Base-by-base conservation (phyloP, 1,140 invertebrate species). In the Cotesia chilonis region DNA sequence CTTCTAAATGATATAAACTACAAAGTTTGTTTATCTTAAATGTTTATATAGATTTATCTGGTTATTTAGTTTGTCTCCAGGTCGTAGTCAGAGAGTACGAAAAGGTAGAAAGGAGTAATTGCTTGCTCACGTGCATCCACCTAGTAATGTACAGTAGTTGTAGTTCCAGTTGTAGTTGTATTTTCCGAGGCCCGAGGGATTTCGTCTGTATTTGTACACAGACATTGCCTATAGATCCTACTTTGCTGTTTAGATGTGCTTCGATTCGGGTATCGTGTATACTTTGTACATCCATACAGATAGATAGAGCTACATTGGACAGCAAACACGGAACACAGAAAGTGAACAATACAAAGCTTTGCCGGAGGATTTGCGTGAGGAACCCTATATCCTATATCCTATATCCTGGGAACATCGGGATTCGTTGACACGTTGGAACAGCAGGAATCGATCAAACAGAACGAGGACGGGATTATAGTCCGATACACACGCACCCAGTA, bases 391-490 rank as follows among this genome's bases (percentile, higher is more conserved):
- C 17, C 17, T 17, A 66, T 47, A 28, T 28, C 28, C 28, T 28
- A 28, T 28, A 28, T 28, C 66, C 51, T 68, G 51, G 66, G 41
- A 68, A 68, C 57, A 68, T 68, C 54, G 66, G 66, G 66, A 68
- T 68, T 68, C 66, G 55, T 68, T 68, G 67, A 68, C 36, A 68
- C 54, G 66, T 68, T 68, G 66, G 54, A 68, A 68, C 66, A 68
- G 66, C 66, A 68, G 66, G 67, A 68, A 68, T 68, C 35, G 54
- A 68, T 68, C 36, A 59, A 59, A 59, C 55, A 59, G 36, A 36
- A 28, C 63, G 63, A 65, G 63, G 41, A 65, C 2, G 63, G 38
- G 66, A 68, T 68, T 57, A 68, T 57, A 20, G 52, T 68, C 36
- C 35, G n/a, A 68, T 36, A 68, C 17, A 10, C 35, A 68, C 36